Evolutionary conservation across 2,888 invertebrate species (phyloP).

Genomic region (Agrochola litura): DNA sequence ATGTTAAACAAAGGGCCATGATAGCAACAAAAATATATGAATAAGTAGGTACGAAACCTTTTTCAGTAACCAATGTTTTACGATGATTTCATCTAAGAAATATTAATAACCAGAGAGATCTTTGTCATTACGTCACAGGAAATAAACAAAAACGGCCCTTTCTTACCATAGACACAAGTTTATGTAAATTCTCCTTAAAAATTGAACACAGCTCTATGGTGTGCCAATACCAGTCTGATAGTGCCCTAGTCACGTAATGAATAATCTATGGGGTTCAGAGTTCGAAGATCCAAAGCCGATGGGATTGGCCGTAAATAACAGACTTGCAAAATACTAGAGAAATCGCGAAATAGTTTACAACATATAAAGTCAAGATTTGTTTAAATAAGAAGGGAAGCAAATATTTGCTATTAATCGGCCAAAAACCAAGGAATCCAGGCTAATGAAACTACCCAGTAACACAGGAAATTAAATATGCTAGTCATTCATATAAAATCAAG

Average conservation of each 20-base stretch:
- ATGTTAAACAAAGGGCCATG: not conserved
- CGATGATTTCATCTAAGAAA: not conserved
- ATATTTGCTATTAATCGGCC: no score
- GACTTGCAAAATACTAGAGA: constrained; percentile 24
- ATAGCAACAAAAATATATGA: not conserved
- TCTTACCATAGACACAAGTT: constrained; percentile 1
- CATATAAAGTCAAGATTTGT: not conserved
- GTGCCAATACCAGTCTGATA: constrained; percentile 26
- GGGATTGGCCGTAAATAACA: constrained; percentile 32
- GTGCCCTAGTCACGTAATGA: constrained; percentile 49
- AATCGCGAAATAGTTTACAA: constrained; percentile 13
- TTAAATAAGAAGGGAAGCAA: not conserved
- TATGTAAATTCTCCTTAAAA: constrained; percentile 11
- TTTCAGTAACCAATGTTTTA: no score
- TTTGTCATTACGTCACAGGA: constrained; percentile 10
- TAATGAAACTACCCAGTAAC: no score
- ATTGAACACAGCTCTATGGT: constrained; percentile 22
- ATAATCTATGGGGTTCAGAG: constrained; percentile 65
- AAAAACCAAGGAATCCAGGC: no score
- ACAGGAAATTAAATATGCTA: no score
- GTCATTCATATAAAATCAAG: not conserved
- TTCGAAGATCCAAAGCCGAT: constrained; percentile 47
- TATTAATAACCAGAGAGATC: not conserved
- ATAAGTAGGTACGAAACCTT: not conserved
- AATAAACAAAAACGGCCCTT: not conserved